Conservation (phyloP, 1,140 invertebrate genomes). For the Eurosta solidaginis region DNA sequence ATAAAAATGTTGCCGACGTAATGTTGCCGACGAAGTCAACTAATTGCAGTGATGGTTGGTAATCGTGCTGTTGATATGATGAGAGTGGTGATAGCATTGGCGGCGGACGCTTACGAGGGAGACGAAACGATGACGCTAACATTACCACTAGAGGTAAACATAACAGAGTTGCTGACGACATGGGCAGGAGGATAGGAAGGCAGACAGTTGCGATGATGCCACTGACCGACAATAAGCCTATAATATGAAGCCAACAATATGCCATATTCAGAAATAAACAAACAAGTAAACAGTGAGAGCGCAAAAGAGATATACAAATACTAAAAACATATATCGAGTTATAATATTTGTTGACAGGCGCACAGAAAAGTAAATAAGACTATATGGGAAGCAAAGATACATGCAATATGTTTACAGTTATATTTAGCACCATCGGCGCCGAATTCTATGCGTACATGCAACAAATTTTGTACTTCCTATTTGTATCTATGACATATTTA, state of each 20-base stretch:
- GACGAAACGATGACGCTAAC: background rate
- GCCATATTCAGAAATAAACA: background rate
- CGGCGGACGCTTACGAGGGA: no score
- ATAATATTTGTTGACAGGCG: constrained; percentile 15
- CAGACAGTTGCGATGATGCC: background rate
- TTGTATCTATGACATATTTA: no score
- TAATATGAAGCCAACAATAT: background rate
- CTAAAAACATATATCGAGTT: background rate
- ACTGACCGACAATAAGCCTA: constrained; percentile 11
- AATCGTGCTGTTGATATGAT: background rate
- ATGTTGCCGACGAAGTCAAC: constrained; percentile 12
- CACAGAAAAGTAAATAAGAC: constrained; percentile 21
- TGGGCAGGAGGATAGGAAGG: background rate
- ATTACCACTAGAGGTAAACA: background rate
- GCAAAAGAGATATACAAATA: background rate
- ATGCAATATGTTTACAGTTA: background rate
- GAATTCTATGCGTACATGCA: background rate
- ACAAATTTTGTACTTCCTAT: no score
- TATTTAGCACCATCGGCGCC: background rate
- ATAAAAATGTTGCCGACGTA: background rate
- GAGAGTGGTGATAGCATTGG: no score
- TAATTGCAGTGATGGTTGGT: constrained; percentile 1
- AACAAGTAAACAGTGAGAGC: background rate
- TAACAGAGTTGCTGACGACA: background rate
- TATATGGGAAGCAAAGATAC: background rate